Evolutionary conservation across 2,888 invertebrate species (phyloP), one percentile per base, ranked within the genome.

Genomic region (Camponotus fellah): DNA sequence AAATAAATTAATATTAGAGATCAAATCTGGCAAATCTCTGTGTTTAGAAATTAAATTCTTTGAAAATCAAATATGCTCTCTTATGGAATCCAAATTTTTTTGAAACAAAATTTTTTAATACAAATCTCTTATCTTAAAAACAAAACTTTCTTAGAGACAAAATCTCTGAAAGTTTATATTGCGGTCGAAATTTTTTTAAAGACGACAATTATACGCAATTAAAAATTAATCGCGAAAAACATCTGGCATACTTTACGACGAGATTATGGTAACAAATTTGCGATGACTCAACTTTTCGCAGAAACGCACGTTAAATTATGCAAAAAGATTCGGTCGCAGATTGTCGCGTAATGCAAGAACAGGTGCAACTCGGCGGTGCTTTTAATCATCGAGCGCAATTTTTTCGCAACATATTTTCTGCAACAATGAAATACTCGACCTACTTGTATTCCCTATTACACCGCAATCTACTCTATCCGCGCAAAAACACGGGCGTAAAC

Each of bases 401-500:
- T 69, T 43, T 68, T 26, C 14, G 26, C n/a, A 34, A 37, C n/a
- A 4, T 64, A 58, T 65, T 65, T 58, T 72, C 46, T 60, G 34
- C 46, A 64, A 72, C 53, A 17, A 83, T 40, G 21, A 83, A 80
- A 56, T 56, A 65, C 26, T 60, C 17, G 34, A 14, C 32, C 43
- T 53, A 9, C 58, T 65, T 49, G 17, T 49, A 58, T 32, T 53
- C 21, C 26, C 68, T 75, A 62, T 82, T 34, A 37, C 37, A 43
- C 26, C 34, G 34, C 40, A 62, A 75, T 64, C 75, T 65, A 43
- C 10, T 74, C 12, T 43, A 74, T 74, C 40, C 34, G 53, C 40
- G 68, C 53, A 66, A 75, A 75, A 75, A 49, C 49, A 43, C 49
- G 66, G 53, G 68, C 43, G 46, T 68, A 68, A 68, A 71, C 37